Evolutionary conservation across 2,797 vertebrate species (phyloP), one percentile per base, ranked within the genome.

Genomic region (Smutsia temminckii): DNA sequence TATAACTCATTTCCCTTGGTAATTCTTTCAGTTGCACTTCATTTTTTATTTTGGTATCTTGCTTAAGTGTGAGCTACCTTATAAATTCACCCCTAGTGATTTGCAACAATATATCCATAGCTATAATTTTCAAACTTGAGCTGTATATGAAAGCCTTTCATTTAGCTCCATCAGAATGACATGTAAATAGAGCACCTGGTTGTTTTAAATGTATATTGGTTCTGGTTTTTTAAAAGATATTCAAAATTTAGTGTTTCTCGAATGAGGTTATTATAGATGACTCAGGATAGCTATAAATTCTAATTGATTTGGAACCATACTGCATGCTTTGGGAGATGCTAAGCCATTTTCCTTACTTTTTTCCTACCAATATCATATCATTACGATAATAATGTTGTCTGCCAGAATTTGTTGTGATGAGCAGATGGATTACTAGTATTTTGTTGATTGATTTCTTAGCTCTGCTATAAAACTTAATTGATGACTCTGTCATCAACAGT

Each of bases 351-450:
- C 83, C 75, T 66, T 61, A 57, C 68, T 69, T 32, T 78, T 32
- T 79, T 27, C 46, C n/a, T 80, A 78, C 25, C 40, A 34, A 8
- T 71, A 68, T 79, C 69, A 37, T 96, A n/a, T 80, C 96, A 96
- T 97, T 97, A 97, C 96, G 63, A 77, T 96, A 94, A 94, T 95
- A 97, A 95, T 85, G 86, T 77, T 94, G 75, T 87, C 95, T 96
- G 94, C 97, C 93, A 96, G 90, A 83, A 91, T 95, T 74, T 88
- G 91, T 94, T 95, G 93, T 89, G 96, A 95, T 95, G 96, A 96
- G 87, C 97, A 97, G 96, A 97, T 96, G 97, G 96, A 96, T 97
- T 89, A 75, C 91, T 96, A 96, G 96, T 96, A 97, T 95, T 97
- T 93, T 92, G 83, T 85, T 95, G 96, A 96, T 88, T 97, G 93